Evolutionary conservation across 2,797 vertebrate species (phyloP).

Genomic region (Rallus crepitans): DNA sequence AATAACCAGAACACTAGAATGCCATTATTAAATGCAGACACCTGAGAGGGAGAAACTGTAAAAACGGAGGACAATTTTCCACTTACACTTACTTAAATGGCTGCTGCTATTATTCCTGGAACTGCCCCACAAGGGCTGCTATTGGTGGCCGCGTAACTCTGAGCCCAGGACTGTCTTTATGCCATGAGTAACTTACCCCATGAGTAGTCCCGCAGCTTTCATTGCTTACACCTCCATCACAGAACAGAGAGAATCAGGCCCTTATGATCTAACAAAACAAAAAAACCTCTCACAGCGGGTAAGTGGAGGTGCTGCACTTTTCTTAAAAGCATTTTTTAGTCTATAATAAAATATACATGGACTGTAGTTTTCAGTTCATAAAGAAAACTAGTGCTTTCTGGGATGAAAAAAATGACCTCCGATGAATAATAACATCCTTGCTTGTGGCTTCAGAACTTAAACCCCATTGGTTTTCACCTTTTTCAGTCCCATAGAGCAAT

Average conservation of each 20-base stretch:
- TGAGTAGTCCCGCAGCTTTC: not conserved
- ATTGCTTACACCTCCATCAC: not conserved
- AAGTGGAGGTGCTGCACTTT: not conserved
- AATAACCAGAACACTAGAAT: conserved; percentile 52
- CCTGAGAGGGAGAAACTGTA: conserved; percentile 38
- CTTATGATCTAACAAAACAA: not conserved
- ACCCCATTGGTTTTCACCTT: not conserved
- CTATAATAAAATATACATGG: not conserved
- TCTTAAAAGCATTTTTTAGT: not conserved
- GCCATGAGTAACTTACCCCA: not conserved
- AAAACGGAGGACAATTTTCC: conserved; percentile 56
- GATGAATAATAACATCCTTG: conserved; percentile 14
- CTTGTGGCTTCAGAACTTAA: conserved; percentile 43
- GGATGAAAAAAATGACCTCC: conserved; percentile 14
- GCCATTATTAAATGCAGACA: conserved; percentile 60
- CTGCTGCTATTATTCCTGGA: conserved; percentile 49
- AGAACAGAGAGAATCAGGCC: not conserved
- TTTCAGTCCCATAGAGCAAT: not conserved
- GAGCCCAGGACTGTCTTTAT: not conserved
- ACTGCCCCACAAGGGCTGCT: not conserved
- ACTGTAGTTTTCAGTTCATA: conserved; percentile 29
- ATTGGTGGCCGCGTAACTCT: not conserved
- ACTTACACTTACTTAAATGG: conserved; percentile 28
- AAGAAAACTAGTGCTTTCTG: conserved; percentile 8
- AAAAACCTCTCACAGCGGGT: not conserved